Base-by-base conservation (phyloP, 2,113 vertebrate genomes). In the Neotragus moschatus region DNA sequence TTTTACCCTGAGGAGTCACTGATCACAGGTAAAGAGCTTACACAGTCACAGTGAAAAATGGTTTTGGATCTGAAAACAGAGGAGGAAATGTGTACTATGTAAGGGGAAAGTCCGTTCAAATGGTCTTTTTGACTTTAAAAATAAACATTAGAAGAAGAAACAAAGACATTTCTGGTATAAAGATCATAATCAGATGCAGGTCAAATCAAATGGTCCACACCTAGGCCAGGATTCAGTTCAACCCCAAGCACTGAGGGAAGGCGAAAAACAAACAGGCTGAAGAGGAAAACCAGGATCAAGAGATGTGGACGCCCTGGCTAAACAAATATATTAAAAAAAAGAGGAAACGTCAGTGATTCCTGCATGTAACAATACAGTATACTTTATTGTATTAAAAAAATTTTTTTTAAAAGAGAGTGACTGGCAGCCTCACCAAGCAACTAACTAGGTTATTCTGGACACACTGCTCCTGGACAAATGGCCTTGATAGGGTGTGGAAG, bases 1-100 rank as follows among this genome's bases (percentile, higher is more conserved):
- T 96, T 97, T 93, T 88, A 91, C 60, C 58, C 90, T 53, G 79
- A 96, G 90, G 43, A 97, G 25, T 92, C 58, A 92, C 81, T 88
- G 88, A 87, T 88, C 82, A 77, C 77, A 97, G 80, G 84, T 77
- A 77, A 94, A 96, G 28, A 92, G 60, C 61, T 96, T 94, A 96
- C 60, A 61, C 6, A 56, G 49, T 92, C 87, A 91, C 14, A 81
- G 45, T 96, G 90, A 97, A 97, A 96, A 93, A 89, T 91, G 49
- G 26, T 88, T 86, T 17, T 47, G 77, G 60, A 94, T 94, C 17
- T 61, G 39, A 61, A 96, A 91, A 94, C 8, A 93, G 49, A 96
- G 36, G 84, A 95, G 49, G 36, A 94, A 90, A 96, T 85, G 12
- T 70, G 79, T 49, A 85, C 80, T 4, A 43, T 28, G 14, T 45